phyloP scores from a whole-genome alignment of 2,797 vertebrate species.

The Limnodromus scolopaceus region DNA sequence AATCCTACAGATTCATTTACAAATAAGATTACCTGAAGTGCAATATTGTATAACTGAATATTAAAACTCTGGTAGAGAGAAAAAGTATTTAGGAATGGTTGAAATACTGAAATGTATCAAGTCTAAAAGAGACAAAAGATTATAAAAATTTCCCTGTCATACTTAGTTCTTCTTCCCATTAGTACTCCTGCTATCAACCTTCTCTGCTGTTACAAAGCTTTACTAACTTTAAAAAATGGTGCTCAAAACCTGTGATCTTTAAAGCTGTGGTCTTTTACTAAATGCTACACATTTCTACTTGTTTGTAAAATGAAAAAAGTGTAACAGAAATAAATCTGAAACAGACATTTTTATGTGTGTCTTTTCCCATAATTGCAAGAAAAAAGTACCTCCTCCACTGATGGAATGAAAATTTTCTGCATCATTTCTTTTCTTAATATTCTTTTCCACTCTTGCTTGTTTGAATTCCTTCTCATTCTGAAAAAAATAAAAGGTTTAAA shows the following conservation, averaged over 20 bases:
- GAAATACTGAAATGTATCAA: conserved; percentile 9
- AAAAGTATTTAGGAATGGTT: neutral
- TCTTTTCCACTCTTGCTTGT: neutral
- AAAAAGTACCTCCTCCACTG: neutral
- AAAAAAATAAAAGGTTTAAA: neutral
- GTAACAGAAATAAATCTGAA: neutral
- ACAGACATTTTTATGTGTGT: neutral
- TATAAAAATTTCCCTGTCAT: conserved; percentile 11
- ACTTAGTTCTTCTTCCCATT: conserved; percentile 14
- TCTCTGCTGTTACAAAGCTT: neutral
- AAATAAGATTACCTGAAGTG: conserved; percentile 63
- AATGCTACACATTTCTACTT: neutral
- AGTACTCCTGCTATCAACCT: neutral
- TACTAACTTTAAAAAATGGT: neutral
- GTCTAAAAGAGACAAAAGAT: conserved; percentile 20
- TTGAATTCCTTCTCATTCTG: neutral
- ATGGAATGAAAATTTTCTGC: neutral
- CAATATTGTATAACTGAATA: conserved; percentile 39
- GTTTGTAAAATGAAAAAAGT: neutral
- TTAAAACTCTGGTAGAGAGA: neutral
- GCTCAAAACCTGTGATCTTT: neutral
- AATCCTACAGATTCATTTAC: conserved; percentile 61
- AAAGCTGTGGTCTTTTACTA: neutral
- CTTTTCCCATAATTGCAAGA: neutral
- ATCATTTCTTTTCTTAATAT: neutral